These are phyloP conservation scores for Heterodera filipjevi DNA, from an alignment of 2,888 invertebrate genomes.

Conservation along the genomic window DNA sequence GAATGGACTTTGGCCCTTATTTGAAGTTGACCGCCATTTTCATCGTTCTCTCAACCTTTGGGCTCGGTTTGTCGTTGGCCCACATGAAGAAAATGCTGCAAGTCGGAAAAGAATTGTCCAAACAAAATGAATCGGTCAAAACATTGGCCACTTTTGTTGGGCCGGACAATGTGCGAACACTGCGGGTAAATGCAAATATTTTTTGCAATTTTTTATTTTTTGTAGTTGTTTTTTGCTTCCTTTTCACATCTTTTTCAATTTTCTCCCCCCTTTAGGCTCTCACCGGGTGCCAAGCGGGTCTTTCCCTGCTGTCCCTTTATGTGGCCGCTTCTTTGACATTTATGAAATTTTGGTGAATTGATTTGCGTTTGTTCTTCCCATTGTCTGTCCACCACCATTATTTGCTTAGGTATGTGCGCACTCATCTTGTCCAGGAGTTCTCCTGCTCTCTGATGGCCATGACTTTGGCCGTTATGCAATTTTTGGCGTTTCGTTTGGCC, in stretches of 20 bases:
- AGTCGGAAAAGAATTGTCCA: constrained; percentile 24
- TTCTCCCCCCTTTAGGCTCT: neutral
- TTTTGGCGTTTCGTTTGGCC: constrained; percentile 16
- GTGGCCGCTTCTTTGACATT: constrained; percentile 25
- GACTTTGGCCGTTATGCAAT: constrained; percentile 27
- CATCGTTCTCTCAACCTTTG: constrained; percentile 27
- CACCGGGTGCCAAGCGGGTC: constrained; percentile 16
- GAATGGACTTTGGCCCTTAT: constrained; percentile 27
- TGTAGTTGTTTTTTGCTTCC: neutral
- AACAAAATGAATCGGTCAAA: neutral
- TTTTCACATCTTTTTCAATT: neutral
- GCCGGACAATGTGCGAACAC: neutral
- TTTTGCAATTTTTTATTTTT: too few species aligned
- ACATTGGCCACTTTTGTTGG: neutral
- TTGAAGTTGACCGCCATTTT: constrained; percentile 26
- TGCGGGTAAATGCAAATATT: too few species aligned
- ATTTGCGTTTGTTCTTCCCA: neutral
- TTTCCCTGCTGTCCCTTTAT: constrained; percentile 31
- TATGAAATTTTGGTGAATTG: constrained; percentile 24
- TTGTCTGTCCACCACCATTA: neutral
- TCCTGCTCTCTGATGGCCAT: constrained; percentile 25
- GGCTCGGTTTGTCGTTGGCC: constrained; percentile 23
- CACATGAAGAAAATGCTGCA: constrained; percentile 25
- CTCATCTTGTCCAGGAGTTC: constrained; percentile 30
- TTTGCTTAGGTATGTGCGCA: constrained; percentile 17